Conservation (phyloP, 2,797 vertebrate species). For the Emydoidea blandingii region DNA sequence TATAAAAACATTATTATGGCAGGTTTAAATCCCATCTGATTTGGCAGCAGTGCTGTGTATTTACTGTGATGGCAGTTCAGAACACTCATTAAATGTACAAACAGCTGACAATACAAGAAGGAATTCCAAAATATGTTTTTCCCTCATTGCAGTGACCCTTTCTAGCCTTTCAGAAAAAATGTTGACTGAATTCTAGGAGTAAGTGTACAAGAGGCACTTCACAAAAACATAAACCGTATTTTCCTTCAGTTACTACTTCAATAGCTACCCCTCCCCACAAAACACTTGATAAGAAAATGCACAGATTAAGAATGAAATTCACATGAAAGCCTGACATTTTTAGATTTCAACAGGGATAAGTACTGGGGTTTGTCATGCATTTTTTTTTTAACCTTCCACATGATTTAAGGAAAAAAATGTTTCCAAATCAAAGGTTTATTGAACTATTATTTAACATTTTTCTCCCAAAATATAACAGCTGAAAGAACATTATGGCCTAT, state of each 20-base stretch:
- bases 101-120: constrained; percentile 21
- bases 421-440: constrained; percentile 12
- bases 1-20: constrained; percentile 38
- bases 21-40: constrained; percentile 27
- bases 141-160: not conserved
- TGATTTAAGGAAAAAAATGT: not conserved
- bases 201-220: constrained; percentile 17
- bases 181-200: not conserved
- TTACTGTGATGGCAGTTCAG: constrained; percentile 40
- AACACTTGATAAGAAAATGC: not conserved
- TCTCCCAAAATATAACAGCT: not conserved
- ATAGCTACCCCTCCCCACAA: not conserved
- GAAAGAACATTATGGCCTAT: not conserved
- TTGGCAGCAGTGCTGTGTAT: constrained; percentile 15
- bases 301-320: not conserved
- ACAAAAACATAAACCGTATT: not conserved
- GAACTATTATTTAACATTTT: not conserved
- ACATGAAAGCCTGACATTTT: not conserved
- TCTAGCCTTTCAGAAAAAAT: constrained; percentile 32
- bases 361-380: not conserved
- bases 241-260: constrained; percentile 8
- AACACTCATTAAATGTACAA: constrained; percentile 37
- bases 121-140: constrained; percentile 42
- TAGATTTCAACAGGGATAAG: not conserved
- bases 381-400: not conserved